phyloP scores from a whole-genome alignment of 2,888 invertebrate species.

The Micropterix aruncella region DNA sequence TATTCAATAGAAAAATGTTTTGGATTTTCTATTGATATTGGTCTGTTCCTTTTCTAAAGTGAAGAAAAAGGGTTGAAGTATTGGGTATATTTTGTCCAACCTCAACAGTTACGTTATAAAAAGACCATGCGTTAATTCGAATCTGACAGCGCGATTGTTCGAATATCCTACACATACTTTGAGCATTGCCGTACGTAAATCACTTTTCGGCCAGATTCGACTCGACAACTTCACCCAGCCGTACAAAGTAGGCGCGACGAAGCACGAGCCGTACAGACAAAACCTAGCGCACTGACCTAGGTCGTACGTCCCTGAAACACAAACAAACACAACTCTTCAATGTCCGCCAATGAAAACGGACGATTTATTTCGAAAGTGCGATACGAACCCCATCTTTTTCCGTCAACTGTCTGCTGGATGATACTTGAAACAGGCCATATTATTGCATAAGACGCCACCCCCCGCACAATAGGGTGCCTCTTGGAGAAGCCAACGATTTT shows the following conservation, averaged over 20 bases:
- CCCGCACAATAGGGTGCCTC: slow-evolving; percentile 33
- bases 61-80: no score
- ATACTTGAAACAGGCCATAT: slow-evolving; percentile 61
- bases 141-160: no score
- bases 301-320: slow-evolving; percentile 39
- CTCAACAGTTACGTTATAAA: no score
- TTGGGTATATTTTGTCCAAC: no score
- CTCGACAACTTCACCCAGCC: slow-evolving; percentile 67
- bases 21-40: no score
- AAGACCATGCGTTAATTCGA: no score
- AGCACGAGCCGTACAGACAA: slow-evolving; percentile 65
- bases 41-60: no score
- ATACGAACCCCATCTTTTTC: slow-evolving; percentile 3
- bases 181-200: slow-evolving; percentile 51
- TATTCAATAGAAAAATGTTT: no score
- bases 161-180: no score
- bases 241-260: slow-evolving; percentile 70
- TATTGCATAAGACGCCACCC: slow-evolving; percentile 56
- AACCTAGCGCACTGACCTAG: slow-evolving; percentile 58
- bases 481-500: slow-evolving; percentile 28
- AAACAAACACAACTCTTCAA: slow-evolving; percentile 1
- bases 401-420: slow-evolving; percentile 37
- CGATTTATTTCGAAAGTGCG: neutral
- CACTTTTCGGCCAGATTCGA: slow-evolving; percentile 59
- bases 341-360: no score